A percentile compares a stretch with the other conserved stretches of the same genome.
phyloP scores from a whole-genome alignment of 2,113 vertebrate genomes.

The Rynchops niger region DNA sequence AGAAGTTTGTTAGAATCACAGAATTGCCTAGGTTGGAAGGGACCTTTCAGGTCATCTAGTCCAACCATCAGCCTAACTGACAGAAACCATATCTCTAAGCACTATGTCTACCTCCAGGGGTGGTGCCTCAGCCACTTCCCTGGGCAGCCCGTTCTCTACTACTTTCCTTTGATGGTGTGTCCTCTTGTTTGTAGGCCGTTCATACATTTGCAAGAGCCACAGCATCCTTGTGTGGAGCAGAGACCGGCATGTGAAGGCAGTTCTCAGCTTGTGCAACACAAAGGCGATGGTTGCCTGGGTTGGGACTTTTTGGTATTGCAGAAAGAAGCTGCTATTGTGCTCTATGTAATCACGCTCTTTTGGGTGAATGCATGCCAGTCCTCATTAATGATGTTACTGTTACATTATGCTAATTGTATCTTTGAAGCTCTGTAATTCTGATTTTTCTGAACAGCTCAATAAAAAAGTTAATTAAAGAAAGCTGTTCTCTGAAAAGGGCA shows the following conservation, averaged over 20 bases:
- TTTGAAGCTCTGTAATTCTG: conserved; percentile 22
- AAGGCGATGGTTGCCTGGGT: background rate
- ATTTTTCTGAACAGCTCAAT: conserved; percentile 40
- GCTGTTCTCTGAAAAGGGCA: conserved; percentile 6
- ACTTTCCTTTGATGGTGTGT: background rate
- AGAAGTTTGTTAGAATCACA: background rate
- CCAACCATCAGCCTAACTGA: no score
- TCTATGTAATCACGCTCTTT: background rate
- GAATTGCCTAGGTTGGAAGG: no score
- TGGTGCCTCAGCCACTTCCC: no score
- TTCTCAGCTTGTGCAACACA: background rate
- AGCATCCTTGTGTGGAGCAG: background rate
- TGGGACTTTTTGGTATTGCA: background rate
- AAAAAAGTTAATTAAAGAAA: conserved; percentile 44
- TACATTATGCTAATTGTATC: conserved; percentile 43
- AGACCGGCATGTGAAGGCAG: background rate
- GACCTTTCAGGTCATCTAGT: no score
- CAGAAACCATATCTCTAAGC: no score
- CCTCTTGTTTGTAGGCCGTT: background rate
- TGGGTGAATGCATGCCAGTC: conserved; percentile 23
- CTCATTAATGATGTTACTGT: conserved; percentile 24
- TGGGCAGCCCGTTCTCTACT: background rate
- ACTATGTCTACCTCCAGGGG: no score
- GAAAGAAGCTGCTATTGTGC: conserved; percentile 19
- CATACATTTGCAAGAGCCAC: background rate